A percentile compares a stretch with the other conserved stretches of the same genome.
Conservation (phyloP, 2,113 vertebrate genomes). For the Xyliphius kryptos region DNA sequence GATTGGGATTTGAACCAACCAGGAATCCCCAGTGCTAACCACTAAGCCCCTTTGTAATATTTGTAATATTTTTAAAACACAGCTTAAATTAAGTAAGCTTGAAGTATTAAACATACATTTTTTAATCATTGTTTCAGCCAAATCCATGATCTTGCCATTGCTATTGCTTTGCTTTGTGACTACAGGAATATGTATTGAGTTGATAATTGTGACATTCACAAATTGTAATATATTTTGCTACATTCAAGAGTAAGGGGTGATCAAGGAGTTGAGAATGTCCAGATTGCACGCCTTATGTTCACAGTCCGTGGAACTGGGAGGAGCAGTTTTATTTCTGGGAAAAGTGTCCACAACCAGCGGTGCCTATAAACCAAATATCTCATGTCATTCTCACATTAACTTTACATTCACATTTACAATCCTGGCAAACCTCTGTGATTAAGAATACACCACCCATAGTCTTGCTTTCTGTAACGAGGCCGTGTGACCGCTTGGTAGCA, state of each 20-base stretch:
- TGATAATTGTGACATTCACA: constrained; percentile 4
- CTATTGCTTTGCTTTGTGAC: constrained; percentile 3
- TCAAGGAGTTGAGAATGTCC: constrained; percentile 10
- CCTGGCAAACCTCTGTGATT: too few relatives aligned
- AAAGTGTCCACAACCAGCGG: constrained; percentile 18
- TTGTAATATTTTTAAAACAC: constrained; percentile 2
- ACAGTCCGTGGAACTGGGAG: constrained; percentile 11
- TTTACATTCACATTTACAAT: too few relatives aligned
- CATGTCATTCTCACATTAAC: too few relatives aligned
- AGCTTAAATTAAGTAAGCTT: neutral
- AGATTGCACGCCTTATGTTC: constrained; percentile 13
- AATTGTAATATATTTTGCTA: constrained; percentile 1
- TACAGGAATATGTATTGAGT: constrained; percentile 1
- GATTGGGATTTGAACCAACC: constrained; percentile 8
- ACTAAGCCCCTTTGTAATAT: neutral
- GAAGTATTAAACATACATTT: too few relatives aligned
- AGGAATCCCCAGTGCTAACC: constrained; percentile 7
- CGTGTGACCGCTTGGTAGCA: too few relatives aligned
- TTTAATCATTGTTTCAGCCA: constrained; percentile 3
- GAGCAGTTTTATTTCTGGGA: constrained; percentile 14
- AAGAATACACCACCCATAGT: too few relatives aligned
- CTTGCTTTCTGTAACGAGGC: too few relatives aligned
- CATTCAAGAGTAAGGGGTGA: constrained; percentile 4
- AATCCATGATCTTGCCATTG: neutral
- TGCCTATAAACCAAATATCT: neutral